phyloP scores from a whole-genome alignment of 2,888 invertebrate species.

The Glyphotaelius pellucidus region DNA sequence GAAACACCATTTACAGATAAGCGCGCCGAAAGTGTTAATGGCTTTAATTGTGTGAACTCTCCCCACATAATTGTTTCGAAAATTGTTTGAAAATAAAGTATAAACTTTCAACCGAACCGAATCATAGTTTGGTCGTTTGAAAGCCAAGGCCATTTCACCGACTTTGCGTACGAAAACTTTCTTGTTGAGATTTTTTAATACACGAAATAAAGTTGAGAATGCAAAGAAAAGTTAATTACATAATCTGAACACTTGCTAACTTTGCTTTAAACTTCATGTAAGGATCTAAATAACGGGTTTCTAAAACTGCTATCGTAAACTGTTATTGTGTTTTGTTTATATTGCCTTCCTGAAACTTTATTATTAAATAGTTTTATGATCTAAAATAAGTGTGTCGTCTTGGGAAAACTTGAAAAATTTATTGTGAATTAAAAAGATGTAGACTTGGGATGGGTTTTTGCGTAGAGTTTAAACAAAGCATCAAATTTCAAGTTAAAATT shows the following conservation, averaged over 20 bases:
- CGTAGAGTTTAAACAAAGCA: no score
- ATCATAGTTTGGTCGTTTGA: slow-evolving; percentile 2
- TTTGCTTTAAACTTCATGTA: not conserved
- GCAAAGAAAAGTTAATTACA: not conserved
- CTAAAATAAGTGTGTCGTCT: no score
- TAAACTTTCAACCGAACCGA: not conserved
- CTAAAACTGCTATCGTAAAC: not conserved
- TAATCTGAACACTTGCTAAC: not conserved
- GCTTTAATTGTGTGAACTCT: slow-evolving; percentile 43
- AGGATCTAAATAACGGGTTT: not conserved
- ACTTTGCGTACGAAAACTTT: not conserved
- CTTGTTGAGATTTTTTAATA: not conserved
- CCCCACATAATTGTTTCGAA: slow-evolving; percentile 41
- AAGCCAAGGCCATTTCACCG: not conserved
- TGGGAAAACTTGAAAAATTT: no score
- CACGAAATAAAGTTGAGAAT: not conserved
- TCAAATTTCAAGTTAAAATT: no score
- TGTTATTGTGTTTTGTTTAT: no score
- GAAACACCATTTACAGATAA: slow-evolving; percentile 27
- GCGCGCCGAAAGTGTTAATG: slow-evolving; percentile 26
- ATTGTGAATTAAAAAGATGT: no score
- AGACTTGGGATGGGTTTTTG: no score
- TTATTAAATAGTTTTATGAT: no score
- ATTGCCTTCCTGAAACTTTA: no score
- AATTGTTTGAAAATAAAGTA: slow-evolving; percentile 33